A percentile compares a stretch with the other conserved stretches of the same genome.
These are phyloP conservation scores for Chrysina gloriosa DNA, from an alignment of 2,888 invertebrate genomes.

Conservation along the genomic window DNA sequence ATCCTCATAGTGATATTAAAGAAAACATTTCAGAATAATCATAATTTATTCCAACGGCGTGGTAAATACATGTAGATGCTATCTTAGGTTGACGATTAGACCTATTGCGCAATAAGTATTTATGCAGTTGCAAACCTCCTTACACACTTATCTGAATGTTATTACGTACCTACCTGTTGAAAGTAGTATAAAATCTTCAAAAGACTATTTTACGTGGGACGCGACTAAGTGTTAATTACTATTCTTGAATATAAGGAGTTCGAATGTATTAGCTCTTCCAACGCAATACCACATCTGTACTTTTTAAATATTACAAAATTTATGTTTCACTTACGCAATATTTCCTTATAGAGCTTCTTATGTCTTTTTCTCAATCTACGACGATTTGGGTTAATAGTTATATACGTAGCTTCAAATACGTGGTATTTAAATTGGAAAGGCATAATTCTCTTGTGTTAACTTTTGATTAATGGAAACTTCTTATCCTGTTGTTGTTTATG, in stretches of 20 bases:
- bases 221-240: constrained; percentile 25
- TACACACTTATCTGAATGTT: background rate
- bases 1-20: too few species aligned
- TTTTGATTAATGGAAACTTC: too few species aligned
- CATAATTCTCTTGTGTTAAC: too few species aligned
- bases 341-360: constrained; percentile 12
- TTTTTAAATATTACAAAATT: constrained; percentile 22
- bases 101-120: background rate
- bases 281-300: constrained; percentile 3
- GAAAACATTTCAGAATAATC: too few species aligned
- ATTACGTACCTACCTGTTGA: background rate
- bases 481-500: too few species aligned
- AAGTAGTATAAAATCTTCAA: constrained; percentile 10
- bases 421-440: background rate
- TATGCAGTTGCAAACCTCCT: background rate
- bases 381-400: constrained; percentile 21
- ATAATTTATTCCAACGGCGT: background rate
- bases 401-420: background rate
- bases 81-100: background rate
- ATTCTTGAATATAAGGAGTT: constrained; percentile 3
- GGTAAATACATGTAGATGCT: background rate
- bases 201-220: constrained; percentile 14
- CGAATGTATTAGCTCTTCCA: constrained; percentile 13
- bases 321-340: constrained; percentile 23
- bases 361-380: constrained; percentile 8